Conservation (phyloP, 2,888 invertebrate genomes). For the Chorisops tibialis region DNA sequence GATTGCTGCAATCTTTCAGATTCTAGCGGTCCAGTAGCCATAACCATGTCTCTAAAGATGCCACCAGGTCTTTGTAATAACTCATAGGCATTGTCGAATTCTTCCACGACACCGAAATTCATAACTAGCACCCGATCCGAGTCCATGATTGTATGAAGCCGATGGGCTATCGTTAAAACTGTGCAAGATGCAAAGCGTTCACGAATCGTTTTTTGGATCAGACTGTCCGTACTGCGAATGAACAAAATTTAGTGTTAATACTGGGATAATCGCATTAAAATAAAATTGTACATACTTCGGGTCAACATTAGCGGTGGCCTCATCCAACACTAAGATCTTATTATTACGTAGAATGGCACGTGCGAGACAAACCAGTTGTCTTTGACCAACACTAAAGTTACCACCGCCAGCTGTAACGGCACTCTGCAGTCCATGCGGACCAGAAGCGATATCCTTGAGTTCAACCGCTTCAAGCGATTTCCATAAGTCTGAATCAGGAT, state of each 20-base stretch:
- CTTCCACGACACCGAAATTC: constrained; percentile 68
- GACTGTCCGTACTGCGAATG: constrained; percentile 59
- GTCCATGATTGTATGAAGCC: constrained; percentile 85
- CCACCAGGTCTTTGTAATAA: constrained; percentile 58
- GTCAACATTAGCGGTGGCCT: constrained; percentile 65
- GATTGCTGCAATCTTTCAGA: constrained; percentile 33
- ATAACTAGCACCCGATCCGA: constrained; percentile 78
- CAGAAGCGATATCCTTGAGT: constrained; percentile 55
- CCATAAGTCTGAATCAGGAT: constrained; percentile 67
- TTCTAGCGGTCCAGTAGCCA: constrained; percentile 56
- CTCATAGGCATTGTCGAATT: constrained; percentile 63
- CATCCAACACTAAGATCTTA: constrained; percentile 69
- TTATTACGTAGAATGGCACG: constrained; percentile 76
- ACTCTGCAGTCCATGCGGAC: constrained; percentile 55
- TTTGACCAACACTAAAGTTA: constrained; percentile 63
- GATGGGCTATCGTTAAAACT: constrained; percentile 81
- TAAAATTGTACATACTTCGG: constrained; percentile 47
- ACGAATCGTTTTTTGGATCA: constrained; percentile 76
- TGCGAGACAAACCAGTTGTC: constrained; percentile 75
- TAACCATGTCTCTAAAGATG: constrained; percentile 62
- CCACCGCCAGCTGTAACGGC: constrained; percentile 58
- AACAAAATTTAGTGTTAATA: no score
- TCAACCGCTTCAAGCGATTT: constrained; percentile 69
- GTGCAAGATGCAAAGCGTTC: constrained; percentile 72
- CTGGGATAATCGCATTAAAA: no score